Evolutionary conservation across 2,888 invertebrate species (phyloP).

Genomic region (Ormyrus thymus): DNA sequence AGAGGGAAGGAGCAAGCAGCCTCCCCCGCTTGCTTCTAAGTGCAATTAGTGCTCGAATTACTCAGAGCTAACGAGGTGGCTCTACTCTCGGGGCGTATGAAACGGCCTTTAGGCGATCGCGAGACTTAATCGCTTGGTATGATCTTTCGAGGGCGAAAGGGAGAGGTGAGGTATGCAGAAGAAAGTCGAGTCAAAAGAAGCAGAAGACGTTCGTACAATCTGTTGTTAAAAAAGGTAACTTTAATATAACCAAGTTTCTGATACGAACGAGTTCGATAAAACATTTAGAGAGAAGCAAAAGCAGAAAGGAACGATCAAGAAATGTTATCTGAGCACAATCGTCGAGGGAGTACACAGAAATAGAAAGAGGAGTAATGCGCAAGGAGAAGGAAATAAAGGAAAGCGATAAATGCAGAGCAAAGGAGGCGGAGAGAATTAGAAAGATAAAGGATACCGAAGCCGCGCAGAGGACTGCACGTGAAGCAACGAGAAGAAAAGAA

Average conservation of each 20-base stretch:
- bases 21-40: constrained; percentile 61
- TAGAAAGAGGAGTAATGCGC: constrained; percentile 39
- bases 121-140: constrained; percentile 72
- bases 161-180: constrained; percentile 16
- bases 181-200: not conserved
- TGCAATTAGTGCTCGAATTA: constrained; percentile 74
- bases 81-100: constrained; percentile 15
- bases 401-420: constrained; percentile 33
- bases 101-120: constrained; percentile 60
- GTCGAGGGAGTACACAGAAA: constrained; percentile 38
- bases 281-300: constrained; percentile 1
- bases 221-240: too few relatives aligned
- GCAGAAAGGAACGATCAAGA: not conserved
- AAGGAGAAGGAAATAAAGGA: constrained; percentile 46
- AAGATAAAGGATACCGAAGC: constrained; percentile 44
- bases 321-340: constrained; percentile 2
- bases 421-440: constrained; percentile 42
- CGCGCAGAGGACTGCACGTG: constrained; percentile 5
- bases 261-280: not conserved
- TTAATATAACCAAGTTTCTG: too few relatives aligned
- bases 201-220: too few relatives aligned
- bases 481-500: constrained; percentile 32
- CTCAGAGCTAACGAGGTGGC: constrained; percentile 72
- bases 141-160: constrained; percentile 61
- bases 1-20: constrained; percentile 49